Percentiles rank a stretch among this genome's conserved stretches.
Evolutionary conservation across 2,113 vertebrate species (phyloP).

Genomic region (Ictalurus punctatus): DNA sequence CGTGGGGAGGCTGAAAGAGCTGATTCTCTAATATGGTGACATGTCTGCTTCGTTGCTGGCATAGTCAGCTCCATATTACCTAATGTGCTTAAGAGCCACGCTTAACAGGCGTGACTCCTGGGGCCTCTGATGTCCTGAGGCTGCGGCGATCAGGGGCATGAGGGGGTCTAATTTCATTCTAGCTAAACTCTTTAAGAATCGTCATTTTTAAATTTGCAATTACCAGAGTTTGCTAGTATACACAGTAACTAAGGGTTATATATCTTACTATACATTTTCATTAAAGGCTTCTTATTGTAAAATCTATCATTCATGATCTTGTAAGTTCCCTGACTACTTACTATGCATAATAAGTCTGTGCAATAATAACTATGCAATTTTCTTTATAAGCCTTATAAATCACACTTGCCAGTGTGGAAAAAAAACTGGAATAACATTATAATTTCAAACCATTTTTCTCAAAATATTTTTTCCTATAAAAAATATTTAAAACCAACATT

Average conservation of each 20-base stretch:
- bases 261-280: neutral
- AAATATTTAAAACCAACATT: neutral
- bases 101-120: constrained; percentile 94
- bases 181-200: neutral
- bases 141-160: constrained; percentile 64
- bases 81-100: constrained; percentile 84
- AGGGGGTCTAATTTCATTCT: neutral
- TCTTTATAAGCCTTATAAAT: neutral
- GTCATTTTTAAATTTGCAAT: neutral
- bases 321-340: neutral
- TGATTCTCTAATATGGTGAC: constrained; percentile 87
- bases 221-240: too few relatives aligned
- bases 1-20: constrained; percentile 82
- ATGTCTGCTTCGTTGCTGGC: constrained; percentile 80
- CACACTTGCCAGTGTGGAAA: neutral
- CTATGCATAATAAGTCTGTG: neutral
- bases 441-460: neutral
- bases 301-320: neutral
- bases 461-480: neutral
- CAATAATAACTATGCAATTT: neutral
- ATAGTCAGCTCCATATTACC: constrained; percentile 82
- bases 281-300: neutral
- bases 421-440: neutral
- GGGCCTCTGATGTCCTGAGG: constrained; percentile 74
- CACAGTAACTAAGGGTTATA: neutral